These are phyloP conservation scores for Cotesia typhae DNA, from an alignment of 1,140 invertebrate genomes.

Conservation along the genomic window DNA sequence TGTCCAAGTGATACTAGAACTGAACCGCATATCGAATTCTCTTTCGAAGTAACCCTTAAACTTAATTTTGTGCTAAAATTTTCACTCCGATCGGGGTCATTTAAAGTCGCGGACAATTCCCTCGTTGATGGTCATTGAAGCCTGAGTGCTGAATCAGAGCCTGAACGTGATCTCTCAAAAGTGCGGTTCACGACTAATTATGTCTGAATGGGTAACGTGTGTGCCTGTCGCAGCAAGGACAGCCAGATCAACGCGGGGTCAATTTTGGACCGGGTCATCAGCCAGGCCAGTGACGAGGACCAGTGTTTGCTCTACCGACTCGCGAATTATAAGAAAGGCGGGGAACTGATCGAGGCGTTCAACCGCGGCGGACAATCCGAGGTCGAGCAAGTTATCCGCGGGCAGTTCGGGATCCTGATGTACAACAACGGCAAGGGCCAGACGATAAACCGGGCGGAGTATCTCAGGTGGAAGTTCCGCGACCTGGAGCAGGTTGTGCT, in stretches of 20 bases:
- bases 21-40: too few species aligned
- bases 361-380: slow-evolving; percentile 79
- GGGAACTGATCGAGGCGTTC: slow-evolving; percentile 86
- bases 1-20: slow-evolving; percentile 3
- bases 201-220: slow-evolving; percentile 64
- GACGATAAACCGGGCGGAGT: slow-evolving; percentile 88
- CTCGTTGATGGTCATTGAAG: too few species aligned
- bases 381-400: slow-evolving; percentile 86
- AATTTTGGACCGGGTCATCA: slow-evolving; percentile 87
- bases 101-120: too few species aligned
- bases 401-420: slow-evolving; percentile 89
- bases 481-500: slow-evolving; percentile 82
- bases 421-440: slow-evolving; percentile 89
- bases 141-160: background rate
- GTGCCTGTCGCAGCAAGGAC: slow-evolving; percentile 58
- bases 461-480: slow-evolving; percentile 92
- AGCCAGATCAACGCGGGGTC: slow-evolving; percentile 72
- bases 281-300: slow-evolving; percentile 82
- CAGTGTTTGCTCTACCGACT: slow-evolving; percentile 86
- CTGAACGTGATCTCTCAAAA: background rate
- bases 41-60: background rate
- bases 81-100: too few species aligned
- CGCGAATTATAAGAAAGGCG: slow-evolving; percentile 90
- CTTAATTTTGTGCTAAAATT: background rate
- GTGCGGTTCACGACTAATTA: slow-evolving; percentile 31